Conservation (phyloP, 2,888 invertebrate species). For the Agrilus mali region DNA sequence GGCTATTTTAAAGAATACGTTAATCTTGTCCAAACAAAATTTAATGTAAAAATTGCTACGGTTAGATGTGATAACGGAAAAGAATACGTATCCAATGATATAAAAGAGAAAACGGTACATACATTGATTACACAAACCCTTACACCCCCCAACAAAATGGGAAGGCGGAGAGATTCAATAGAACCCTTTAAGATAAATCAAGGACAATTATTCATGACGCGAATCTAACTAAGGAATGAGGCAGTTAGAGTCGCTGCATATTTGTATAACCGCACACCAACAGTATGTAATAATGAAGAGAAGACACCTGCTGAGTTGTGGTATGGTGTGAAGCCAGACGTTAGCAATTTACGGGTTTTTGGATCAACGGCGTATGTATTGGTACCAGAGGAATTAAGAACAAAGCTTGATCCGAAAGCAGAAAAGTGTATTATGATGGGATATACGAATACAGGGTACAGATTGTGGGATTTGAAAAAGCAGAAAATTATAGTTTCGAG, state of each 20-base stretch:
- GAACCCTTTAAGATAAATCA: not conserved
- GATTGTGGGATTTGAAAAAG: conserved; percentile 10
- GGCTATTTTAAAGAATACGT: too few relatives aligned
- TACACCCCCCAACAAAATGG: conserved; percentile 7
- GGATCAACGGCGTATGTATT: conserved; percentile 3
- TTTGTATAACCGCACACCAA: conserved; percentile 1
- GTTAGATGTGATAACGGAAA: too few relatives aligned
- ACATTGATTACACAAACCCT: conserved; percentile 8
- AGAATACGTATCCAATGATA: too few relatives aligned
- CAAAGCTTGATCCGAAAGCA: conserved; percentile 1
- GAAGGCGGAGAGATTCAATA: conserved; percentile 4
- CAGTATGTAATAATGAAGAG: not conserved
- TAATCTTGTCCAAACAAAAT: too few relatives aligned
- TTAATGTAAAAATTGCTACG: too few relatives aligned
- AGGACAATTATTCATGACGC: conserved; percentile 4
- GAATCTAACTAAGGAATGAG: conserved; percentile 1
- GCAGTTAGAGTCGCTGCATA: conserved; percentile 1
- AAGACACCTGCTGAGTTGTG: conserved; percentile 3
- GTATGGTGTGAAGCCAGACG: conserved; percentile 1
- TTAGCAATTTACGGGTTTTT: conserved; percentile 3
- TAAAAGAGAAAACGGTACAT: conserved; percentile 4
- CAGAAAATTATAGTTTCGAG: conserved; percentile 9
- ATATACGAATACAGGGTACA: conserved; percentile 9
- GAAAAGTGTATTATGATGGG: conserved; percentile 11
- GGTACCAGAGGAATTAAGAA: conserved; percentile 1